Base-by-base conservation (phyloP, 2,888 invertebrate genomes). In the Andricus quercusramuli region DNA sequence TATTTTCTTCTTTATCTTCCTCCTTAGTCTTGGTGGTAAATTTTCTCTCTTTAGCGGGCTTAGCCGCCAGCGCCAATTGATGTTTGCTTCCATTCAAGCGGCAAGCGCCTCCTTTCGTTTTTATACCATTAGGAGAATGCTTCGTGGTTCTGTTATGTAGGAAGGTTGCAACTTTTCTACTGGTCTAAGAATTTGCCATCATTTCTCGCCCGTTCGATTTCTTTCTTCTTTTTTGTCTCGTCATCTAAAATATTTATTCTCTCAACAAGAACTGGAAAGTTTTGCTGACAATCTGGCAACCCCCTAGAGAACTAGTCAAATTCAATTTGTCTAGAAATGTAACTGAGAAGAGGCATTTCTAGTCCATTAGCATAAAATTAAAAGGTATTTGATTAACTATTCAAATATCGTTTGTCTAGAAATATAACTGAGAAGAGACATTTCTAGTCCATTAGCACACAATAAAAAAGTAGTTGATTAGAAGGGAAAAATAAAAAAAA, bases 61-160 rank as follows among this genome's bases (percentile, higher is more conserved):
- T 64, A 79, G 78, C 79, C 80, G 80, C 83, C 83, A 84, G 80
- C 85, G 85, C 86, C 87, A 88, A 88, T 88, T 84, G 88, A 88
- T 88, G 88, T 86, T 89, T 87, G 85, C 84, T 79, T 87, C 84
- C 84, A 83, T 84, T 87, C 85, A 79, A 85, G 83, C 85, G 83
- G 85, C 81, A 82, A 84, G 80, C 85, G 68, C 80, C 81, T 79
- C 83, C 85, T 83, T 87, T 79, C 84, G 86, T 87, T 88, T 88
- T 88, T 87, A 82, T 85, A 79, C 85, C 85, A 84, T 87, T 87
- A 83, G 82, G 81, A 83, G 83, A 87, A 85, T 83, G 84, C 82
- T 84, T 84, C 78, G 83, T 82, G 85, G 86, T 80, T 85, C 78
- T 81, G 83, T 82, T 85, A 85, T 83, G 83, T 84, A 74, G 78